phyloP scores from a whole-genome alignment of 2,797 vertebrate genomes.

The Platalea minor region DNA sequence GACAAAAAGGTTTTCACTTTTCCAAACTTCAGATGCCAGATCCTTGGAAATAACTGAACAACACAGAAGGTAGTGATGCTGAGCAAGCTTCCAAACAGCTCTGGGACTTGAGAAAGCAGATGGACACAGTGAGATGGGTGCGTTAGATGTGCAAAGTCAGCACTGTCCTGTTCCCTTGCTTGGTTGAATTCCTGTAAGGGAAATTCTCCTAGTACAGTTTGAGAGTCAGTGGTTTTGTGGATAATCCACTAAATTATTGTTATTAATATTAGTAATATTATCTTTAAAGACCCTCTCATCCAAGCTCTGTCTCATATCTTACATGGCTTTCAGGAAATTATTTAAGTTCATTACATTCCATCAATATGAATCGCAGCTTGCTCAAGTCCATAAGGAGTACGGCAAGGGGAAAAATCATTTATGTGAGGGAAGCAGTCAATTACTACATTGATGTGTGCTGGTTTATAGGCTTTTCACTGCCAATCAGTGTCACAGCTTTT shows the following conservation, averaged over 20 bases:
- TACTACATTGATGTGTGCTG: background rate
- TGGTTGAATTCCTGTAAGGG: background rate
- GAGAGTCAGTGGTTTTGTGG: background rate
- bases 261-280: background rate
- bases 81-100: background rate
- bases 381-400: background rate
- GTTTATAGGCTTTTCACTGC: conserved; percentile 12
- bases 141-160: background rate
- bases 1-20: background rate
- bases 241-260: background rate
- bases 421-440: background rate
- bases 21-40: background rate
- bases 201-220: background rate
- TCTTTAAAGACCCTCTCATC: background rate
- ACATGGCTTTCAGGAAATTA: background rate
- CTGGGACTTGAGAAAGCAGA: background rate
- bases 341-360: background rate
- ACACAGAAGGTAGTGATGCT: background rate
- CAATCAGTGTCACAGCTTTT: conserved; percentile 39
- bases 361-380: background rate
- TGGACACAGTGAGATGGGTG: background rate
- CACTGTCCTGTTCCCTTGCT: background rate
- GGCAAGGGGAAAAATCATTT: background rate
- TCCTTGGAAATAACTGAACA: background rate
- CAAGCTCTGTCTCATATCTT: background rate